phyloP scores from a whole-genome alignment of 2,797 vertebrate species.

The Acrossocheilus wenchowensis region DNA sequence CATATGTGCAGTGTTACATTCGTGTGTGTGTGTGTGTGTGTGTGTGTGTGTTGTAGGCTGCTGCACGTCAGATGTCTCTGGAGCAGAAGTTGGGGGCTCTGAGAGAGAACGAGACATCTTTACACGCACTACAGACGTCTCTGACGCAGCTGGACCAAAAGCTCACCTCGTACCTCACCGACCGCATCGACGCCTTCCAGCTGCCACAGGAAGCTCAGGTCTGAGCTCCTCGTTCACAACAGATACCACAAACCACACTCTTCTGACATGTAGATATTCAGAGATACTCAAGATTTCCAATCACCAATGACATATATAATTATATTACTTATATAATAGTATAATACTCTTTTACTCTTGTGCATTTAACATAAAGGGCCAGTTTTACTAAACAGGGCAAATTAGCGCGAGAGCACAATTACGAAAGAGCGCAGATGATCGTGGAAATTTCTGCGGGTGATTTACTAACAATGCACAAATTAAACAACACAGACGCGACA shows the following conservation, averaged over 20 bases:
- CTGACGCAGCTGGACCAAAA: constrained; percentile 90
- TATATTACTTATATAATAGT: too few species aligned
- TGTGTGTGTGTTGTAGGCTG: constrained; percentile 77
- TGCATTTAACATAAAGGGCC: too few species aligned
- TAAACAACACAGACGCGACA: too few species aligned
- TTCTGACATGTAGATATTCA: not conserved
- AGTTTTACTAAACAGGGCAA: too few species aligned
- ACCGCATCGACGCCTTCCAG: constrained; percentile 93
- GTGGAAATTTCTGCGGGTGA: too few species aligned
- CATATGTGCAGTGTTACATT: not conserved
- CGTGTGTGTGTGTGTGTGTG: constrained; percentile 9
- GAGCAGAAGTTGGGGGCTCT: constrained; percentile 89
- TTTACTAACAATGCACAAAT: too few species aligned
- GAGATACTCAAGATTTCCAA: not conserved
- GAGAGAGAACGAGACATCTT: constrained; percentile 84
- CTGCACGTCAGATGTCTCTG: constrained; percentile 86
- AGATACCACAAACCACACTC: not conserved
- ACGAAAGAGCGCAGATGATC: too few species aligned
- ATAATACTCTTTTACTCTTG: too few species aligned
- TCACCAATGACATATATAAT: not conserved
- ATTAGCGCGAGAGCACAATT: too few species aligned
- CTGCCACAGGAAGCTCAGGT: constrained; percentile 96
- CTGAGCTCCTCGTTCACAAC: constrained; percentile 36
- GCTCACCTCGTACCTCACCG: constrained; percentile 93
- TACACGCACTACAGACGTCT: constrained; percentile 89